These are phyloP conservation scores for Gallirallus australis DNA, from an alignment of 2,797 vertebrate genomes.

Conservation along the genomic window DNA sequence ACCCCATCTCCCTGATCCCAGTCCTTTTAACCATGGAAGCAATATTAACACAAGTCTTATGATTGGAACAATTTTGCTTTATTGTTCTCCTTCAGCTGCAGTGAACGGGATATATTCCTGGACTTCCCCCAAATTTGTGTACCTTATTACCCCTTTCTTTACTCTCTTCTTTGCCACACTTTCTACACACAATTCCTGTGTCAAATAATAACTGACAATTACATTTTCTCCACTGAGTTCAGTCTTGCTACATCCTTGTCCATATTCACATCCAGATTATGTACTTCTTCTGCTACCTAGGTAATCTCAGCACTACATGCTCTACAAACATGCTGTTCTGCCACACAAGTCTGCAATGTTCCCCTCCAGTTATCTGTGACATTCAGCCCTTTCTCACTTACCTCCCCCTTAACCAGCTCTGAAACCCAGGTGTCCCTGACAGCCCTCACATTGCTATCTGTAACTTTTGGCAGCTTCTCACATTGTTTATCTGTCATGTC, in stretches of 20 bases:
- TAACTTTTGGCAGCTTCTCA: not conserved
- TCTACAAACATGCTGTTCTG: not conserved
- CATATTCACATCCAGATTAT: not conserved
- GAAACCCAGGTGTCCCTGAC: not conserved
- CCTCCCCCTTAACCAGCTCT: not conserved
- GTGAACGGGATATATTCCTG: not conserved
- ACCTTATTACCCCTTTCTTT: not conserved
- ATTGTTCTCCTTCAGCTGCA: not conserved
- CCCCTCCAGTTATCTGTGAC: not conserved
- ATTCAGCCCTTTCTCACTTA: not conserved
- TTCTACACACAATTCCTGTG: not conserved
- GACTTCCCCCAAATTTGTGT: not conserved
- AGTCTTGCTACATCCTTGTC: not conserved
- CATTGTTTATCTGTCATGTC: not conserved
- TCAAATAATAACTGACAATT: not conserved
- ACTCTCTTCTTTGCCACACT: not conserved
- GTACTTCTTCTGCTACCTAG: not conserved
- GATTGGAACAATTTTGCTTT: not conserved
- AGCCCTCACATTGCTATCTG: not conserved
- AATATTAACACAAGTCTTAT: not conserved
- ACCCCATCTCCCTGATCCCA: not conserved
- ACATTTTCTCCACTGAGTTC: not conserved
- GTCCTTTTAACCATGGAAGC: not conserved
- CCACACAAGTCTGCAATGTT: not conserved
- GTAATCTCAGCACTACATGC: not conserved